phyloP scores from a whole-genome alignment of 2,888 invertebrate genomes.

The Cosmia trapezina region DNA sequence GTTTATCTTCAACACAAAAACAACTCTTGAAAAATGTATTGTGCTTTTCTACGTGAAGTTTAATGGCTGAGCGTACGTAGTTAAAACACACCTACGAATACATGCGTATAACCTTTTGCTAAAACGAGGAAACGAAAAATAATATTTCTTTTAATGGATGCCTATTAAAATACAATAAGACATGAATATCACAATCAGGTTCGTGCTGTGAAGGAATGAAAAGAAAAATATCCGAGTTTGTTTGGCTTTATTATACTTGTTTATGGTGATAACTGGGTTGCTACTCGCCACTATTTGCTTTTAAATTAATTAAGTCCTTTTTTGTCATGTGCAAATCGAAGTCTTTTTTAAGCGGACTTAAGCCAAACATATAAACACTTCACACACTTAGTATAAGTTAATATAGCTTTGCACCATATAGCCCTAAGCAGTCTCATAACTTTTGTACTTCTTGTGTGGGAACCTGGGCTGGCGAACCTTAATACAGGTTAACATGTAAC shows the following conservation, averaged over 20 bases:
- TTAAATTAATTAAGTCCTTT: constrained; percentile 5
- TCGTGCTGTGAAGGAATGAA: constrained; percentile 26
- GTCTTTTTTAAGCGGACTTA: neutral
- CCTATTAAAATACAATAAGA: constrained; percentile 40
- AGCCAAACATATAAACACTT: neutral
- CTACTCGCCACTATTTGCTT: neutral
- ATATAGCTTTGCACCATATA: no score
- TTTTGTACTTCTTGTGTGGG: no score
- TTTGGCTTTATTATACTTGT: constrained; percentile 21
- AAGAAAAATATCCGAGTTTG: constrained; percentile 4
- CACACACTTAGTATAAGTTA: no score
- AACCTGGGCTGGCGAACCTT: no score
- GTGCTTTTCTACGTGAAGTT: constrained; percentile 61
- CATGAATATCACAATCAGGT: constrained; percentile 31
- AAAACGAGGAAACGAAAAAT: constrained; percentile 24
- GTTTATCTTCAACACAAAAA: constrained; percentile 66
- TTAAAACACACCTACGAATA: constrained; percentile 32
- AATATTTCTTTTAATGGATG: constrained; percentile 33
- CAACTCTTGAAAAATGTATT: constrained; percentile 64
- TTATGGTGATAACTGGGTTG: neutral
- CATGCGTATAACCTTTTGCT: constrained; percentile 16
- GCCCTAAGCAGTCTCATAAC: no score
- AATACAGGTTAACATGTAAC: no score
- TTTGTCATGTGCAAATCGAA: neutral
- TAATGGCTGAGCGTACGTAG: constrained; percentile 52